phyloP scores from a whole-genome alignment of 2,113 vertebrate species.

The Galemys pyrenaicus region DNA sequence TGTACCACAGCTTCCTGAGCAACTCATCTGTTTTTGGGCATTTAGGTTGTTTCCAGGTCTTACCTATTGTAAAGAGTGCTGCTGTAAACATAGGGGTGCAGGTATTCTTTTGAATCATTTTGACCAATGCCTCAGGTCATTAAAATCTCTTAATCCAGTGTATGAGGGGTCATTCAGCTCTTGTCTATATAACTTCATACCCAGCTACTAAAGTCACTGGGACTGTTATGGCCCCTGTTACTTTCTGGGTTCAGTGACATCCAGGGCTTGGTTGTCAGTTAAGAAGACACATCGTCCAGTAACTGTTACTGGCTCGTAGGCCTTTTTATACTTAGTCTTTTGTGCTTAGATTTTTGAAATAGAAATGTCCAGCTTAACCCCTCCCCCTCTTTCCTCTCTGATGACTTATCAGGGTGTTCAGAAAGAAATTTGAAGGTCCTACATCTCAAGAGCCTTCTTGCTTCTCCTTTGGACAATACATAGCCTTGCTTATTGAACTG shows the following conservation, averaged over 20 bases:
- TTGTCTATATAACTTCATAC: slow-evolving; percentile 21
- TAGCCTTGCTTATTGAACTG: neutral
- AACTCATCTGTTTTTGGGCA: no score
- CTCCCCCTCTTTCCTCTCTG: neutral
- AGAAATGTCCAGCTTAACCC: neutral
- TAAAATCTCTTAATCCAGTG: slow-evolving; percentile 56
- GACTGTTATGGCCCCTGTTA: neutral
- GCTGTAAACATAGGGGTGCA: no score
- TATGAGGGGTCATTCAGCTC: slow-evolving; percentile 34
- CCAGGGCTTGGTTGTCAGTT: neutral
- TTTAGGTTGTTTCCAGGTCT: no score
- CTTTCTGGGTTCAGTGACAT: neutral
- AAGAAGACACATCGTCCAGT: neutral
- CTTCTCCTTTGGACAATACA: neutral
- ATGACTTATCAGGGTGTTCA: neutral
- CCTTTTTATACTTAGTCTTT: slow-evolving; percentile 3
- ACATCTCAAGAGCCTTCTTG: neutral
- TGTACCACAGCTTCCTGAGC: no score
- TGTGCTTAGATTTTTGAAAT: neutral
- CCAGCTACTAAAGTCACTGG: slow-evolving; percentile 19
- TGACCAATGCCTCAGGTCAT: slow-evolving; percentile 45
- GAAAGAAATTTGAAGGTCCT: neutral
- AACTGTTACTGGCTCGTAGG: neutral
- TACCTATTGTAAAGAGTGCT: no score
- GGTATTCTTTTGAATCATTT: no score